Base-by-base conservation (phyloP, 2,113 vertebrate species). In the Burhinus bistriatus region DNA sequence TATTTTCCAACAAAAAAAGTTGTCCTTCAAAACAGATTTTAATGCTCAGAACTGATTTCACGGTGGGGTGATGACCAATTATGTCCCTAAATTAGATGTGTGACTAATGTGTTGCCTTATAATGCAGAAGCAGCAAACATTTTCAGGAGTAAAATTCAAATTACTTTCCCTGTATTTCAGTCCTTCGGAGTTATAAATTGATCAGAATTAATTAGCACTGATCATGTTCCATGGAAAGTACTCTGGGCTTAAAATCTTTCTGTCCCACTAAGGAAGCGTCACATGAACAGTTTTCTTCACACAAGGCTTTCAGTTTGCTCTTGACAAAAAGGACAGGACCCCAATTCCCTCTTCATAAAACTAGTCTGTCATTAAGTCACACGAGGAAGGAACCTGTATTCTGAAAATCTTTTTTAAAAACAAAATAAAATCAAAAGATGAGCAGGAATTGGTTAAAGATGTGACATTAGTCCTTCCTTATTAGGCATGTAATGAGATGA, bases 21-120 rank as follows among this genome's bases (percentile, higher is more conserved):
- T 93, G 47, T 87, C 40, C 51, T 93, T 93, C 25, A 12, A 70
- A 81, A 51, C 4, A 42, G 12, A 40, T 87, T 32, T 59, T 92
- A 70, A 54, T 71, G 62, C 55, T 96, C 32, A 75, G 34, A 96
- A 90, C 32, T 80, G 45, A 40, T 90, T 96, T 97, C 57, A 49
- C 49, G 21, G 30, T 36, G 71, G n/a, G 6, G 8, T 88, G 78
- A 54, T 86, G 66, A 88, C 57, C 36, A 89, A 2, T 68, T 93
- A 22, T 57, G n/a, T 75, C 32, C 36, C 17, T 18, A 83, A 54
- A 95, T 73, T 81, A 61, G 51, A 29, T 72, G 32, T 71, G 12
- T 55, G 54, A 85, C 25, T 82, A 51, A 42, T 59, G 22, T 45
- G 27, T 29, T 86, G 32, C 62, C 36, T 59, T 69, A 27, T 51